Evolutionary conservation across 2,113 vertebrate species (phyloP).

Genomic region (Charadrius vociferus): DNA sequence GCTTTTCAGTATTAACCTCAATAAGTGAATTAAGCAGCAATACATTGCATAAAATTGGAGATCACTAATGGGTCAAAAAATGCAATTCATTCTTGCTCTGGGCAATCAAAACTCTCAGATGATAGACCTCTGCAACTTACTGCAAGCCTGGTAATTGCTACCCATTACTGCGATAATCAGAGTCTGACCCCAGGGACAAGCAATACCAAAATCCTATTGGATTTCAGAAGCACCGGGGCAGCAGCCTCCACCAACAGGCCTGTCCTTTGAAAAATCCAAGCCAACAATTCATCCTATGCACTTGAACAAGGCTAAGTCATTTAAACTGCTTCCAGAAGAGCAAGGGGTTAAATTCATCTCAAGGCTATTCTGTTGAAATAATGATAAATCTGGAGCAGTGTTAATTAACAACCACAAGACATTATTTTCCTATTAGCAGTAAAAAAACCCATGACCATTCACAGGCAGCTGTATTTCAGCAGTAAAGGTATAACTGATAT

Average conservation of each 20-base stretch:
- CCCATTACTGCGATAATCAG: slow-evolving; percentile 9
- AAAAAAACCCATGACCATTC: neutral
- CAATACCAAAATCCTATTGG: neutral
- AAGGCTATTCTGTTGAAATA: neutral
- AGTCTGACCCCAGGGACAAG: neutral
- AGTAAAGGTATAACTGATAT: neutral
- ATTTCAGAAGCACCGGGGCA: neutral
- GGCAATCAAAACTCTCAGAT: slow-evolving; percentile 23
- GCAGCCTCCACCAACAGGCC: neutral
- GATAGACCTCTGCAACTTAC: slow-evolving; percentile 24
- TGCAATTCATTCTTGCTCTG: slow-evolving; percentile 30
- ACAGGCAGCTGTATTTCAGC: slow-evolving; percentile 9
- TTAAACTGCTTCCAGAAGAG: neutral
- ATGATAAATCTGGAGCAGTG: neutral
- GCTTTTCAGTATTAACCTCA: slow-evolving; percentile 38
- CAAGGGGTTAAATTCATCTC: neutral
- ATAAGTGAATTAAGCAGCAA: slow-evolving; percentile 37
- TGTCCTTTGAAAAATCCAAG: neutral
- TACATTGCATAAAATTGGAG: neutral
- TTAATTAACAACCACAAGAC: slow-evolving; percentile 45
- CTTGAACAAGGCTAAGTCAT: neutral
- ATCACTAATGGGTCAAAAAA: slow-evolving; percentile 52
- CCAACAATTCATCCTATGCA: neutral
- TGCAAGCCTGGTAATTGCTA: slow-evolving; percentile 38
- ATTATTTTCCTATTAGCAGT: slow-evolving; percentile 37